Conservation (phyloP, 2,113 vertebrate genomes). For the Camelus dromedarius region DNA sequence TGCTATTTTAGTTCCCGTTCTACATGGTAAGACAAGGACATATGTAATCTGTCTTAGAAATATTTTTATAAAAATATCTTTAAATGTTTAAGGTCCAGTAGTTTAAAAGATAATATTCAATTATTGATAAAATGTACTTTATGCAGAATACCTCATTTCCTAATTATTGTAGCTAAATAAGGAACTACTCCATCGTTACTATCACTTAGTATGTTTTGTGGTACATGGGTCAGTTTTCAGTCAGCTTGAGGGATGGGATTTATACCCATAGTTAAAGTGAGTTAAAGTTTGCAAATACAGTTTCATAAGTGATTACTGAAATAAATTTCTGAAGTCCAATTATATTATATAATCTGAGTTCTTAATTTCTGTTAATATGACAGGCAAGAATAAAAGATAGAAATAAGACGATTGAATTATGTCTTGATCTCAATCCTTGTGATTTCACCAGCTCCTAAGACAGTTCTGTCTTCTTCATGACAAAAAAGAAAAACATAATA, state of each 20-base stretch:
- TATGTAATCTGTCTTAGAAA: not conserved
- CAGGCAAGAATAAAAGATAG: not conserved
- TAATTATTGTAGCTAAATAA: not conserved
- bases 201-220: not conserved
- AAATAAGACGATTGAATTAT: not conserved
- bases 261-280: not conserved
- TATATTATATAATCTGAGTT: not conserved
- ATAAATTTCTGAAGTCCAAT: not conserved
- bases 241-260: not conserved
- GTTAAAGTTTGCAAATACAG: slow-evolving; percentile 24
- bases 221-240: not conserved
- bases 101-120: not conserved
- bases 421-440: not conserved
- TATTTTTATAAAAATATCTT: not conserved
- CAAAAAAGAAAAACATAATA: slow-evolving; percentile 31
- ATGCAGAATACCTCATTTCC: not conserved
- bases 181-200: not conserved
- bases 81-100: not conserved
- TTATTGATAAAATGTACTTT: not conserved
- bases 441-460: slow-evolving; percentile 26
- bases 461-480: not conserved
- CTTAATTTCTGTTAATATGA: slow-evolving; percentile 38
- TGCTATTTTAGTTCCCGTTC: not conserved
- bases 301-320: slow-evolving; percentile 1
- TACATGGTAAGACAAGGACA: not conserved